These are phyloP conservation scores for Zeugodacus cucurbitae DNA, from an alignment of 1,140 invertebrate genomes.

Conservation along the genomic window DNA sequence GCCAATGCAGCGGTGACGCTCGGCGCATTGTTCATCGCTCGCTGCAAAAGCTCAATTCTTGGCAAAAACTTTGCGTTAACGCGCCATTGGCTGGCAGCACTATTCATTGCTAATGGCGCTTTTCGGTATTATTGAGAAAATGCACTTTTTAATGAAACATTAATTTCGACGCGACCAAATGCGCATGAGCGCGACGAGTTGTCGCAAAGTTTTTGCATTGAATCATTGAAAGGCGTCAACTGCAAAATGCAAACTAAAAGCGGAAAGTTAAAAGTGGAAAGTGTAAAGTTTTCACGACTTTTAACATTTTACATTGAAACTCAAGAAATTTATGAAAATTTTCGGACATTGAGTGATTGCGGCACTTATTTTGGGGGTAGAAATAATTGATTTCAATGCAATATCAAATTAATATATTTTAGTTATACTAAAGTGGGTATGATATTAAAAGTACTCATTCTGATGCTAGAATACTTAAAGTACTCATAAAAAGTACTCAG, in stretches of 20 bases:
- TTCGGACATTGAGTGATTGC: background rate
- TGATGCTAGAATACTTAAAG: no score
- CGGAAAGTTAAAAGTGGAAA: background rate
- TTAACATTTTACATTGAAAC: background rate
- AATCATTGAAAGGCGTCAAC: background rate
- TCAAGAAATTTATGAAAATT: background rate
- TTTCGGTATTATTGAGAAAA: conserved; percentile 31
- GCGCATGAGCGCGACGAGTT: background rate
- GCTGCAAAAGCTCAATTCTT: background rate
- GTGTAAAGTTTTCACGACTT: conserved; percentile 10
- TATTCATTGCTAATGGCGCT: conserved; percentile 21
- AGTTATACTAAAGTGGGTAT: no score
- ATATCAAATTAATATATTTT: no score
- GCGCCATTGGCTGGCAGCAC: conserved; percentile 19
- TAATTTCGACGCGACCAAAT: background rate
- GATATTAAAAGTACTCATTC: no score
- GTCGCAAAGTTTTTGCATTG: conserved; percentile 18
- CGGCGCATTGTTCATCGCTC: background rate
- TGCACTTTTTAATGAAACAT: conserved; percentile 36
- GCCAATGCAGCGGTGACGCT: no score
- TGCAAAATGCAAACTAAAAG: background rate
- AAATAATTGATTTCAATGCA: no score
- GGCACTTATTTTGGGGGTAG: no score
- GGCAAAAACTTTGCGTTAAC: background rate
- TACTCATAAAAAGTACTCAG: no score